Percentiles rank a stretch among this genome's conserved stretches.
These are phyloP conservation scores for Chrosomus eos DNA, from an alignment of 2,797 vertebrate species.

Conservation along the genomic window DNA sequence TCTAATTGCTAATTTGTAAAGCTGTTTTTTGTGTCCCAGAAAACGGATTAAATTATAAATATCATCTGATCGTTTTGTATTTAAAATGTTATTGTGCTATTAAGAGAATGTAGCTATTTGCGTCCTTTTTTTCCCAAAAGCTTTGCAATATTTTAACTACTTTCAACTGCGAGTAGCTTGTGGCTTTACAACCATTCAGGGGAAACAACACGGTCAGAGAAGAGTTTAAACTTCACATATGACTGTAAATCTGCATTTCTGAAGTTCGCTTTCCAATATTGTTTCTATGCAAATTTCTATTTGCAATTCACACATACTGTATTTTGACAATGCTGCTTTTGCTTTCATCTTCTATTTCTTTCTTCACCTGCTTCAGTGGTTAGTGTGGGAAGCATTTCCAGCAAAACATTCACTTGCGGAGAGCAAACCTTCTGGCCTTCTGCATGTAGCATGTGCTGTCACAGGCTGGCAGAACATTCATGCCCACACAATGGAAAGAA, in stretches of 20 bases:
- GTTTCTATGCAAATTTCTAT: background rate
- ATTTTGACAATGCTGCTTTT: background rate
- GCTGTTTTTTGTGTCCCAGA: background rate
- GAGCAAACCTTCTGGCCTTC: conserved; percentile 73
- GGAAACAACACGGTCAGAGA: conserved; percentile 43
- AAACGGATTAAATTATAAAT: background rate
- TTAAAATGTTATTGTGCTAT: background rate
- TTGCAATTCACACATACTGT: background rate
- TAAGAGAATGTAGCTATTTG: background rate
- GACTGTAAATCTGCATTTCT: background rate
- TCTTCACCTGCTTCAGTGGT: conserved; percentile 34
- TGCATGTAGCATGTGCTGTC: conserved; percentile 73
- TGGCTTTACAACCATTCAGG: background rate
- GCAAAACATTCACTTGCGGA: conserved; percentile 67
- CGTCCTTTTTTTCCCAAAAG: background rate
- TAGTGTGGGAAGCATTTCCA: conserved; percentile 62
- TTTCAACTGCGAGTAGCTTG: background rate
- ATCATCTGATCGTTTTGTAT: background rate
- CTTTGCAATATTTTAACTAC: background rate
- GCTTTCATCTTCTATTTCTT: background rate
- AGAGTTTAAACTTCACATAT: background rate
- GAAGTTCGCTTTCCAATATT: background rate
- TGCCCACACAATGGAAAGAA: conserved; percentile 77
- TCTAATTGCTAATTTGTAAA: background rate
- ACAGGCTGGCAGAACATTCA: conserved; percentile 77